Conservation (phyloP, 2,797 vertebrate species). For the Ispidina picta region DNA sequence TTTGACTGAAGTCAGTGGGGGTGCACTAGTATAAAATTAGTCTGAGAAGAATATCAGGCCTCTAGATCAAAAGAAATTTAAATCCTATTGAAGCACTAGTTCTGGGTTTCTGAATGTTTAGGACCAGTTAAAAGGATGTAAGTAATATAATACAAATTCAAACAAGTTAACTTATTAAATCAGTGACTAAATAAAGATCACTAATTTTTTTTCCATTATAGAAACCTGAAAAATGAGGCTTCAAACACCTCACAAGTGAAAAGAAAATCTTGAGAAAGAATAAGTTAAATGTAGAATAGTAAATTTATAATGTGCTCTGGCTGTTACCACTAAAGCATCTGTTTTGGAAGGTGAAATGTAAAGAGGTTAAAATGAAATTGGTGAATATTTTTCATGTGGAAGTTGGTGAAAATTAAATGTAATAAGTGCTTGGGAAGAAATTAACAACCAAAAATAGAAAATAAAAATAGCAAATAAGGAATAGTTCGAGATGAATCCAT, state of each 20-base stretch:
- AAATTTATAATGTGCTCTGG: not conserved
- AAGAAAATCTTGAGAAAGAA: conserved; percentile 2
- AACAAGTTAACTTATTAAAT: conserved; percentile 18
- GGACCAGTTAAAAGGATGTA: not conserved
- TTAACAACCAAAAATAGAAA: not conserved
- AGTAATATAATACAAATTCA: not conserved
- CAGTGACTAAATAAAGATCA: not conserved
- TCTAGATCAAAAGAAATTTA: not conserved
- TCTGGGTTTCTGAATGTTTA: not conserved
- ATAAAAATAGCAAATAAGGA: not conserved
- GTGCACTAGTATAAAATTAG: not conserved
- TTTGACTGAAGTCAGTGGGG: not conserved
- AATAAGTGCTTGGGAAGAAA: not conserved
- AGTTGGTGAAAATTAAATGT: not conserved
- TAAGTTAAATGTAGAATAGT: conserved; percentile 5
- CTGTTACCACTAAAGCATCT: not conserved
- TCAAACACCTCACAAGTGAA: not conserved
- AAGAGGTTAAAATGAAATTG: not conserved
- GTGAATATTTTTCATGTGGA: not conserved
- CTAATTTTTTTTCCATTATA: conserved; percentile 1
- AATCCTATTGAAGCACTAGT: not conserved
- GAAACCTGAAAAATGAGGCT: not conserved
- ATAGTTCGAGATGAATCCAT: not conserved
- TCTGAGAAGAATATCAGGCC: not conserved
- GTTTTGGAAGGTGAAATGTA: not conserved